A percentile compares a stretch with the other conserved stretches of the same genome.
Conservation (phyloP, 2,797 vertebrate species). For the Synanceia verrucosa region DNA sequence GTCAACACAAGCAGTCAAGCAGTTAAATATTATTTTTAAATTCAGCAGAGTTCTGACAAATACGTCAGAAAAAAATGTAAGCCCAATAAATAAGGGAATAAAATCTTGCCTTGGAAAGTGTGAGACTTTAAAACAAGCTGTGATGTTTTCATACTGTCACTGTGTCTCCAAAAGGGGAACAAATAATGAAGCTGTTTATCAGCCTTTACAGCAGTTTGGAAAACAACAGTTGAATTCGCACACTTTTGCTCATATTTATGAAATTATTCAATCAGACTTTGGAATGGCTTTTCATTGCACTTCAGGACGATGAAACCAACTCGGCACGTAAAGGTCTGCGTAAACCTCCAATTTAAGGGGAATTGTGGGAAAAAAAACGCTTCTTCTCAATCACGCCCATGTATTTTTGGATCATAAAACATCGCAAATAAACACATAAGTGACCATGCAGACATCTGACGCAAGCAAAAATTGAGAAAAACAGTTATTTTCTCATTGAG, state of each 20-base stretch:
- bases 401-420: constrained; percentile 48
- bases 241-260: constrained; percentile 21
- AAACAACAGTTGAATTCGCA: constrained; percentile 16
- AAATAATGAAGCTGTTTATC: constrained; percentile 19
- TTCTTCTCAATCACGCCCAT: constrained; percentile 41
- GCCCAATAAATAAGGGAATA: too few species aligned
- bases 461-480: constrained; percentile 12
- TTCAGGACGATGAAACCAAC: neutral
- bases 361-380: constrained; percentile 15
- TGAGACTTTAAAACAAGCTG: neutral
- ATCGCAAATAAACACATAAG: constrained; percentile 55
- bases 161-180: constrained; percentile 6
- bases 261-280: constrained; percentile 36
- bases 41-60: too few species aligned
- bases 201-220: constrained; percentile 14
- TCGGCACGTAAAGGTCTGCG: neutral
- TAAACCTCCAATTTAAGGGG: constrained; percentile 19
- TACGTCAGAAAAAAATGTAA: too few species aligned
- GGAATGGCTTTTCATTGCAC: neutral
- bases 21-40: too few species aligned
- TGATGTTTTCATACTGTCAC: neutral
- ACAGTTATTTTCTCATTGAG: constrained; percentile 37
- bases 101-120: neutral
- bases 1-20: too few species aligned
- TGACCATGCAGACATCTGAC: constrained; percentile 23